Base-by-base conservation (phyloP, 2,113 vertebrate genomes). In the Tapirus terrestris region DNA sequence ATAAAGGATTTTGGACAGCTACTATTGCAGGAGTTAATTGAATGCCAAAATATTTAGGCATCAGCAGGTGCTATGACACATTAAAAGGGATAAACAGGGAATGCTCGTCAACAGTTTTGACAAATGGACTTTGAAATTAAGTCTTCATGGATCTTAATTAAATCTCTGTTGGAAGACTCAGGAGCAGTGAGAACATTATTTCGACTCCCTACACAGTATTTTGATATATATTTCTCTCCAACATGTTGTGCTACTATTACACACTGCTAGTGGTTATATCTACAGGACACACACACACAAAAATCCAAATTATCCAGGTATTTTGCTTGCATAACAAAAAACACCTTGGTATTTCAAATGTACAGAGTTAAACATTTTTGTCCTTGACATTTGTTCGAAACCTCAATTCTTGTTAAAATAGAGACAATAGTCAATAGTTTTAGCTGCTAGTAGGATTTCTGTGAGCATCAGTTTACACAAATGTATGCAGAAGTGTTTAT, bases 31-130 rank as follows among this genome's bases (percentile, higher is more conserved):
- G 7, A 73, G 81, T 85, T 84, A 91, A 95, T 58, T 39, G 75
- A 91, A 95, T 45, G 12, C 31, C 84, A 86, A 92, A 86, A 94
- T 92, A 86, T 90, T 97, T 91, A 85, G 8, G 89, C 79, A 94
- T 39, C 76, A 82, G 53, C 43, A 91, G 92, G 80, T 96, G 13
- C 25, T 73, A 58, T 51, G 14, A 84, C 39, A 89, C 67, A 67
- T 70, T 45, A 14, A 79, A 81, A 91, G 16, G 33, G 12, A 48
- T 87, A 79, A 85, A 84, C 20, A 96, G 6, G 43, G 51, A 88
- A 85, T 79, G 60, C n/a, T 73, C 61, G 56, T 77, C 56, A 72
- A 79, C 51, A 68, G 33, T 84, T 73, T 84, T 58, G 27, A 82
- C 23, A 96, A 91, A 86, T 61, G 27, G 11, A 70, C 89, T 94